phyloP scores from a whole-genome alignment of 2,888 invertebrate species.

The Parochlus steinenii region DNA sequence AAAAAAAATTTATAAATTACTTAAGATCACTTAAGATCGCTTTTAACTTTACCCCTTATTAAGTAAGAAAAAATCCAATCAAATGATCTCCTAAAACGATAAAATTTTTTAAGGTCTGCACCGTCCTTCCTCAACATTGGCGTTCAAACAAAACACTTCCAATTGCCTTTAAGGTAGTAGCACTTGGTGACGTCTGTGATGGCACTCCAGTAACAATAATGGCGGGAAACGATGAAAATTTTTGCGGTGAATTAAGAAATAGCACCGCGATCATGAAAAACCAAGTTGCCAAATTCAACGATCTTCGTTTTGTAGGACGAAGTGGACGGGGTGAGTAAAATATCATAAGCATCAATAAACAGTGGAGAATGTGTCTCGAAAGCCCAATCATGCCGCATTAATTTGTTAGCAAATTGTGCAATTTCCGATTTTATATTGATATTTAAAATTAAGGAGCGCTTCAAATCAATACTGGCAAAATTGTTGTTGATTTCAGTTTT shows the following conservation, averaged over 20 bases:
- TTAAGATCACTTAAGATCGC: no score
- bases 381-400: constrained; percentile 39
- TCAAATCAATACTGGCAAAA: no score
- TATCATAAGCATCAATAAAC: background rate
- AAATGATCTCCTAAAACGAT: constrained; percentile 1
- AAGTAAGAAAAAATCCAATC: background rate
- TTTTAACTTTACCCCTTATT: background rate
- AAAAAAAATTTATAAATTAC: no score
- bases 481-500: no score
- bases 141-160: constrained; percentile 93
- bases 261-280: constrained; percentile 91
- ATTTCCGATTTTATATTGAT: no score
- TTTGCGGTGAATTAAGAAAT: constrained; percentile 84
- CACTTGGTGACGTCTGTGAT: constrained; percentile 81
- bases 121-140: constrained; percentile 90
- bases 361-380: constrained; percentile 23
- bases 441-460: no score
- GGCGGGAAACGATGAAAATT: constrained; percentile 96
- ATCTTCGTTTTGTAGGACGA: constrained; percentile 89
- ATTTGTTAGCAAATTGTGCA: constrained; percentile 37
- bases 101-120: no score
- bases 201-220: constrained; percentile 86
- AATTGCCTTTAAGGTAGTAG: constrained; percentile 86
- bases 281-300: constrained; percentile 94
- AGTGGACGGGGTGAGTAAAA: constrained; percentile 78